Evolutionary conservation across 2,888 invertebrate genomes (phyloP).

Genomic region (Acronicta leporina): DNA sequence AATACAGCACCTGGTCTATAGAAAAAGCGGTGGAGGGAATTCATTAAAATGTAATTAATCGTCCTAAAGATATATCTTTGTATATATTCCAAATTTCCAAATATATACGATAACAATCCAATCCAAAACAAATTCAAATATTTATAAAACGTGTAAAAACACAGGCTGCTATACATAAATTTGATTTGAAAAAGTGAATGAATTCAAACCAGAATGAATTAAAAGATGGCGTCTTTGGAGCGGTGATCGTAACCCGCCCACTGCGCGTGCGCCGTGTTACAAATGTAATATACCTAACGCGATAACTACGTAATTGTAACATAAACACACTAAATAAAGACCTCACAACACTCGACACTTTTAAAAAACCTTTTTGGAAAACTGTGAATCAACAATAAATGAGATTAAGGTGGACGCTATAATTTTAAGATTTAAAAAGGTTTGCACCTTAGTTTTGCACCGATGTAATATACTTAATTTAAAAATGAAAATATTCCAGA

Average conservation of each 20-base stretch:
- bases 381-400: slow-evolving; percentile 36
- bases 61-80: too few relatives aligned
- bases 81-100: too few relatives aligned
- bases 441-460: too few relatives aligned
- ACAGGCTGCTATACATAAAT: slow-evolving; percentile 19
- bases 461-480: too few relatives aligned
- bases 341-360: slow-evolving; percentile 37
- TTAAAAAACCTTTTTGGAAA: slow-evolving; percentile 26
- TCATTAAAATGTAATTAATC: too few relatives aligned
- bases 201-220: slow-evolving; percentile 54
- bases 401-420: slow-evolving; percentile 4
- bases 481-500: too few relatives aligned
- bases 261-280: slow-evolving; percentile 42
- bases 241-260: slow-evolving; percentile 59
- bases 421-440: not conserved
- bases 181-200: slow-evolving; percentile 52
- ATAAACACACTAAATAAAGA: slow-evolving; percentile 59
- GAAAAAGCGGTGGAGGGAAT: too few relatives aligned
- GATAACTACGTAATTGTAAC: slow-evolving; percentile 57
- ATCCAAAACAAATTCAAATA: not conserved
- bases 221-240: slow-evolving; percentile 55
- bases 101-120: too few relatives aligned
- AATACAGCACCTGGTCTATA: too few relatives aligned
- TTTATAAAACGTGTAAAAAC: slow-evolving; percentile 4
- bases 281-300: slow-evolving; percentile 42